A percentile compares a stretch with the other conserved stretches of the same genome.
These are phyloP conservation scores for Ormyrus thymus DNA, from an alignment of 2,888 invertebrate species.

Conservation along the genomic window DNA sequence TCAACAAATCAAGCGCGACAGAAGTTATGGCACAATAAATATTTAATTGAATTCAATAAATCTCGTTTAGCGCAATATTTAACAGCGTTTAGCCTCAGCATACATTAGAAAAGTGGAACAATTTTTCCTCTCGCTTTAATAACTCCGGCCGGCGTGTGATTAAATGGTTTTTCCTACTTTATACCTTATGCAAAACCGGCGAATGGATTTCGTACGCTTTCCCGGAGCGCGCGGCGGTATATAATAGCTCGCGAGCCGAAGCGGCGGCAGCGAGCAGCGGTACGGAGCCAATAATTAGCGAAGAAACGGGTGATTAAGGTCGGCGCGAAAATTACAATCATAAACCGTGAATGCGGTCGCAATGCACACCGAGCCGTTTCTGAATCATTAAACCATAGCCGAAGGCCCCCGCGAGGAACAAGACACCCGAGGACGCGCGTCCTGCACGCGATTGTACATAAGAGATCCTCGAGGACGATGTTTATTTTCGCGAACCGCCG, in stretches of 20 bases:
- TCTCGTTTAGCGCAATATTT: no score
- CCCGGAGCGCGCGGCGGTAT: not conserved
- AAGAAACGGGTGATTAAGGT: conserved; percentile 41
- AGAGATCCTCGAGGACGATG: conserved; percentile 11
- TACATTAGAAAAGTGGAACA: no score
- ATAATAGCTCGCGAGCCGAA: not conserved
- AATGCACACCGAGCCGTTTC: conserved; percentile 9
- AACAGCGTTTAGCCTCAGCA: no score
- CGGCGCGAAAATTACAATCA: conserved; percentile 49
- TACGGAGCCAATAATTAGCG: conserved; percentile 43
- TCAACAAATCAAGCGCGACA: conserved; percentile 4
- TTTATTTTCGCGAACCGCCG: not conserved
- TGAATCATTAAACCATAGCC: conserved; percentile 50
- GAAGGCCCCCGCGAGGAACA: conserved; percentile 25
- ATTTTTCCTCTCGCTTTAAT: not conserved
- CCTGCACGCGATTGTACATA: conserved; percentile 18
- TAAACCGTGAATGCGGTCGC: conserved; percentile 48
- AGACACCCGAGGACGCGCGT: not conserved
- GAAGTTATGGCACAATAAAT: not conserved
- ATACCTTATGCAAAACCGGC: conserved; percentile 5
- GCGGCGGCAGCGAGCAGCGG: not conserved
- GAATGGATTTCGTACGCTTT: conserved; percentile 11
- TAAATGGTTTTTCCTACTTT: no score
- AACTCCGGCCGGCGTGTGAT: no score
- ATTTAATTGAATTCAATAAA: no score